These are phyloP conservation scores for Holothuria glaberrima DNA, from an alignment of 35 echinoderm and acorn worm genomes.

Conservation along the genomic window DNA sequence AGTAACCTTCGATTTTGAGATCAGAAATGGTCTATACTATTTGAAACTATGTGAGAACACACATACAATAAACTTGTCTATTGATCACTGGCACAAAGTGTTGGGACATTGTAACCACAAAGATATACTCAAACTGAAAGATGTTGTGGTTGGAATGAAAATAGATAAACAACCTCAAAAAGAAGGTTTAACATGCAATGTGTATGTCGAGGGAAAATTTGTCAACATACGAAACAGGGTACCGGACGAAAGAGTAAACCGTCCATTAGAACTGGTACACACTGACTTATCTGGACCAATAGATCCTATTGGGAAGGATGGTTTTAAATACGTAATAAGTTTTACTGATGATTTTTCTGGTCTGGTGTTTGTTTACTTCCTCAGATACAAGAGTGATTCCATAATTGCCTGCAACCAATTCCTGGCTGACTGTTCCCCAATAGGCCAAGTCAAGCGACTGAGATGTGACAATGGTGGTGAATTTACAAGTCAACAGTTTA, in stretches of 20 bases:
- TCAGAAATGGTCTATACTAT: neutral
- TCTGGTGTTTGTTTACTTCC: constrained; percentile 53
- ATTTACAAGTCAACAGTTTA: constrained; percentile 43
- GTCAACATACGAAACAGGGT: constrained; percentile 18
- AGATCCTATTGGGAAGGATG: constrained; percentile 38
- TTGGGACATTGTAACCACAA: constrained; percentile 56
- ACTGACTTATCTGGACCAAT: constrained; percentile 53
- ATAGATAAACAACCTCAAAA: constrained; percentile 30
- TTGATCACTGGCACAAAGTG: constrained; percentile 32
- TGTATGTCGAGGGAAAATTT: constrained; percentile 61
- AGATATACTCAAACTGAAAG: constrained; percentile 56
- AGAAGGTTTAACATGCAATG: constrained; percentile 9
- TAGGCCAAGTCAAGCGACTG: constrained; percentile 35
- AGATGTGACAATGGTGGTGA: constrained; percentile 71
- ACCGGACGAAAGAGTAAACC: constrained; percentile 28
- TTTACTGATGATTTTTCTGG: constrained; percentile 68
- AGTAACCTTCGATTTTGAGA: neutral
- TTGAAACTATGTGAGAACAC: neutral
- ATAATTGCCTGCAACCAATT: constrained; percentile 42
- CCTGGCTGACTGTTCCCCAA: constrained; percentile 54
- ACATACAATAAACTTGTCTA: neutral
- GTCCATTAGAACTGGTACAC: constrained; percentile 1
- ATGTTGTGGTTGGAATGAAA: constrained; percentile 44
- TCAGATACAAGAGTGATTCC: constrained; percentile 61
- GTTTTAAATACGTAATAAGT: constrained; percentile 44